phyloP scores from a whole-genome alignment of 2,113 vertebrate species.

The Chionomys nivalis region DNA sequence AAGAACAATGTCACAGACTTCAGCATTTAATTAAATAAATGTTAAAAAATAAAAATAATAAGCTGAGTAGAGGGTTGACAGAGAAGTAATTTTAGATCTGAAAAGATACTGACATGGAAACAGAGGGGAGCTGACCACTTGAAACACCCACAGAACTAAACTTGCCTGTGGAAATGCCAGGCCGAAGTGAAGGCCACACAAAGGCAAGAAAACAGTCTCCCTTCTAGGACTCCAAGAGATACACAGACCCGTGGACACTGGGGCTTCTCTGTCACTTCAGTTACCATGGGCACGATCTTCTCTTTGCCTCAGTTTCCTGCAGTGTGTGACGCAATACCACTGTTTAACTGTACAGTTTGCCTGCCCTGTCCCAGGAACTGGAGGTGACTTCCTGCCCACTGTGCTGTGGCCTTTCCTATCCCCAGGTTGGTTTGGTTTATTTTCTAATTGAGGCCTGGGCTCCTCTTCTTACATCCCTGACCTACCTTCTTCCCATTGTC shows the following conservation, averaged over 20 bases:
- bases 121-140: not conserved
- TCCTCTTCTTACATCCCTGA: constrained; percentile 51
- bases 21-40: constrained; percentile 2
- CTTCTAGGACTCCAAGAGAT: not conserved
- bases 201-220: constrained; percentile 25
- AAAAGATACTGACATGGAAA: constrained; percentile 35
- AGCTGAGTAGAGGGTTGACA: not conserved
- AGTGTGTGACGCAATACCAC: not conserved
- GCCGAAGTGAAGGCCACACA: constrained; percentile 16
- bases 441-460: not conserved
- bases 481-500: constrained; percentile 53
- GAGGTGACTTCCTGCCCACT: not conserved
- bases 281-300: not conserved
- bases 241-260: not conserved
- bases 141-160: not conserved
- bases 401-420: not conserved
- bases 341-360: not conserved
- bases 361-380: not conserved
- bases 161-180: not conserved
- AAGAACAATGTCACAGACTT: constrained; percentile 5
- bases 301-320: not conserved
- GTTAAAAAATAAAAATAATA: not conserved
- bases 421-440: not conserved
- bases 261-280: not conserved
- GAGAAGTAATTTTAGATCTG: constrained; percentile 36